Evolutionary conservation across 2,113 vertebrate species (phyloP), one percentile per base, ranked within the genome.

Genomic region (Aplodontia rufa): DNA sequence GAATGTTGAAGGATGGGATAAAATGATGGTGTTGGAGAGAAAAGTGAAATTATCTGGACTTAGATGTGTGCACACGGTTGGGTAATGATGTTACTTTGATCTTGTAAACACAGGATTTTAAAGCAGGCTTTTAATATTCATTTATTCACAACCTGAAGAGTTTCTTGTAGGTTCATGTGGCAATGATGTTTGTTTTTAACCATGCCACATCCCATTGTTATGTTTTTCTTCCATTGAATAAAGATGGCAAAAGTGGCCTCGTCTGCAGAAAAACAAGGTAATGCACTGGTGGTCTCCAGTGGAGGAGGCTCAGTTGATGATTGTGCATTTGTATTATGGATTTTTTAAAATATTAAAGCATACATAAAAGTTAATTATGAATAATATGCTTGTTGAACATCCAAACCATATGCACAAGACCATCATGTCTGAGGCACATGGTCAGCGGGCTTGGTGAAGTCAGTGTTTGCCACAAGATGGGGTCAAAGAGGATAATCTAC

Each of bases 401-500:
- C 55, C 26, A 64, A 53, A 60, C 26, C 35, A 47, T 35, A 19
- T 1, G 3, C 10, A 6, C 2, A 6, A 35, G 35, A 75, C 20
- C 1, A 0, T 26, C 11, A 26, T 47, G 24, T 82, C n/a, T 4
- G 22, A 0, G 8, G 24, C 13, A 47, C 11, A 0, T 12, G 0
- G 12, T 5, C 9, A 55, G 28, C 40, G 1, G 8, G 24, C 22
- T 37, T 68, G 13, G 64, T 30, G 72, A 9, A 69, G 45, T 47
- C n/a, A 42, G 24, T 45, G 12, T 40, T 49, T 76, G 45, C 22
- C 14, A 6, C 8, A 35, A 53, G 22, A 1, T 26, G 20, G 35
- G 20, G 66, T 20, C 45, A 58, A 35, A 40, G 40, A n/a, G 0
- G 28, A 42, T n/a, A 2, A 26, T 6, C 9, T 7, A 97, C 99